phyloP scores from a whole-genome alignment of 2,888 invertebrate species.

The Volucella inflata region DNA sequence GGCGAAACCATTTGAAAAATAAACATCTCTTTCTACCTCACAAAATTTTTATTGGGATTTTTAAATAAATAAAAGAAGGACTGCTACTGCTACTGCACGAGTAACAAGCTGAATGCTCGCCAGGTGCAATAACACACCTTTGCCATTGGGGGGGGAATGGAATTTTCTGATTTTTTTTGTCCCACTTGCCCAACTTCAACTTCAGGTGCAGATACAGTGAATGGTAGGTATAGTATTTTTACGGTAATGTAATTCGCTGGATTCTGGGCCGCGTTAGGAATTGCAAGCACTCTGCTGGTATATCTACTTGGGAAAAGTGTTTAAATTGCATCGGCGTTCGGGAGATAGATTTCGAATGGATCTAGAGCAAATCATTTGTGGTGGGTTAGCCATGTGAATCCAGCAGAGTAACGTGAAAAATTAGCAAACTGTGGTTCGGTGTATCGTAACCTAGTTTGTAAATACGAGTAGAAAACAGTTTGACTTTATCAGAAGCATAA shows the following conservation, averaged over 20 bases:
- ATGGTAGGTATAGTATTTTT: background rate
- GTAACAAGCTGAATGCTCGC: background rate
- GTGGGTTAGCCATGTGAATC: background rate
- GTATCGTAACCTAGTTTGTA: no score
- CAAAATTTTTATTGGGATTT: slow-evolving; percentile 44
- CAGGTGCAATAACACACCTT: slow-evolving; percentile 37
- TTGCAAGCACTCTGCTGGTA: background rate
- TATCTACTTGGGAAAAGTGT: background rate
- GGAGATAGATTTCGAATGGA: background rate
- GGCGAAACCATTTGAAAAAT: slow-evolving; percentile 51
- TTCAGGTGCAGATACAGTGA: slow-evolving; percentile 2
- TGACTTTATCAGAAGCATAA: no score
- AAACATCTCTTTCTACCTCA: slow-evolving; percentile 14
- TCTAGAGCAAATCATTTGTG: slow-evolving; percentile 8
- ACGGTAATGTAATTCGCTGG: slow-evolving; percentile 20
- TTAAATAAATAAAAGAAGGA: slow-evolving; percentile 36
- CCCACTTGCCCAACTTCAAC: background rate
- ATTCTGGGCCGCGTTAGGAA: background rate
- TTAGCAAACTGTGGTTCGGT: no score
- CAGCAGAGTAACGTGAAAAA: background rate
- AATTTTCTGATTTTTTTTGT: background rate
- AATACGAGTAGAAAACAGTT: no score
- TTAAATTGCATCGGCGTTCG: slow-evolving; percentile 16
- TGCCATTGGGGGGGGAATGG: background rate
- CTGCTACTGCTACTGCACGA: background rate